Conservation (phyloP, 2,888 invertebrate species). For the Alitta virens region DNA sequence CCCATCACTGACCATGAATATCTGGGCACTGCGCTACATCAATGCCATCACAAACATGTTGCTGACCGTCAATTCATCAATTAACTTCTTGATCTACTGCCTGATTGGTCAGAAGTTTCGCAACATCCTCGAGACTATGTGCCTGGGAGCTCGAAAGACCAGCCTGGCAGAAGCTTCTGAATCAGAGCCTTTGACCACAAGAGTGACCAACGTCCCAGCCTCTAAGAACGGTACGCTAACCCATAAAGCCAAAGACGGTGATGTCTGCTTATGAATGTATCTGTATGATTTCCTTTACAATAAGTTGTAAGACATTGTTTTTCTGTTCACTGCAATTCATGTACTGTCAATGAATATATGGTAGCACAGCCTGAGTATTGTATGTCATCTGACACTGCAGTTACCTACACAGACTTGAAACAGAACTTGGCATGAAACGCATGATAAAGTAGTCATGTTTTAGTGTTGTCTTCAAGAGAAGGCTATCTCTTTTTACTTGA, state of each 20-base stretch:
- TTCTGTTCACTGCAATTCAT: no score
- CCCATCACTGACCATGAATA: neutral
- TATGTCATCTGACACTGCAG: no score
- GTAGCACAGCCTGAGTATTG: no score
- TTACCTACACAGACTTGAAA: no score
- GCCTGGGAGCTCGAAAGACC: neutral
- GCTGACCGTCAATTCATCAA: conserved; percentile 29
- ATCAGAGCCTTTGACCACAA: conserved; percentile 21
- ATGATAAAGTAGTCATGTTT: no score
- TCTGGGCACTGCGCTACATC: conserved; percentile 4
- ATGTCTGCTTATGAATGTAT: no score
- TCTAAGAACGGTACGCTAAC: conserved; percentile 14
- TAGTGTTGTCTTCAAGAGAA: no score
- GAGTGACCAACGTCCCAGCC: conserved; percentile 2
- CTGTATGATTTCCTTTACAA: no score
- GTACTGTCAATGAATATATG: no score
- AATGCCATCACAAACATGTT: conserved; percentile 24
- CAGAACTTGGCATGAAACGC: no score
- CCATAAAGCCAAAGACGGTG: neutral
- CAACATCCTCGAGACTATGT: conserved; percentile 24
- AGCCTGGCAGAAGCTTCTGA: conserved; percentile 17
- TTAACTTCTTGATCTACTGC: conserved; percentile 30
- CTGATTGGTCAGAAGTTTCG: conserved; percentile 30
- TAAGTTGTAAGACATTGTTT: no score
- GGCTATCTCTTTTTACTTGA: no score